Conservation (phyloP, 2,888 invertebrate species). For the Latheticus oryzae region DNA sequence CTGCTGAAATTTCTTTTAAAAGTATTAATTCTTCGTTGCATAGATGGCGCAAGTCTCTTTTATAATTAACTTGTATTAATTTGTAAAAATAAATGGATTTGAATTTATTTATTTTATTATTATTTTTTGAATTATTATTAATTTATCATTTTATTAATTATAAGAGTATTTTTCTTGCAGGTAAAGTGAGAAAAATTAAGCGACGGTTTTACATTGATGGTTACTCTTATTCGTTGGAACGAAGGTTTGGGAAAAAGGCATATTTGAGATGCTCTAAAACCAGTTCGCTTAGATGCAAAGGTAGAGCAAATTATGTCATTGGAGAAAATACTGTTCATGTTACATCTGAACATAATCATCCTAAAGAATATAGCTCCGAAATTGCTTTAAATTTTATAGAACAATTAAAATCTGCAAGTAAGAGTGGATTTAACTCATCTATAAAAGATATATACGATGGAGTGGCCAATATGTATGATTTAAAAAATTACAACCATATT, state of each 20-base stretch:
- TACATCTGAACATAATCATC: slow-evolving; percentile 6
- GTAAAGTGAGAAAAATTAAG: no score
- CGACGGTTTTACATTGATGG: neutral
- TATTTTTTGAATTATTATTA: no score
- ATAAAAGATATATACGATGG: slow-evolving; percentile 5
- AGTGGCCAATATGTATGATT: slow-evolving; percentile 8
- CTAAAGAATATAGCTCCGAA: neutral
- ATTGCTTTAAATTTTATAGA: neutral
- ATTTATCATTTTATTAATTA: neutral
- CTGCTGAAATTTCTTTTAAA: slow-evolving; percentile 55
- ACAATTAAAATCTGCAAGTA: slow-evolving; percentile 8
- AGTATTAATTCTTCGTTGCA: slow-evolving; percentile 59
- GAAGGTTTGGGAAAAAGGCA: neutral
- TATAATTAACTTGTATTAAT: no score
- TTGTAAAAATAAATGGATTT: no score
- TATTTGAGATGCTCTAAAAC: neutral
- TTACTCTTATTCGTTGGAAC: neutral
- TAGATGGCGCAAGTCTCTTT: slow-evolving; percentile 59
- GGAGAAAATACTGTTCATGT: neutral
- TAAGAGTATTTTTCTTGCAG: neutral
- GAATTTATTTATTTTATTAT: no score
- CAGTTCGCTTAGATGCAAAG: neutral
- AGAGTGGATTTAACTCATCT: neutral
- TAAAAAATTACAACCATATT: neutral
- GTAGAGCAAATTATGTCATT: neutral